Evolutionary conservation across 2,888 invertebrate genomes (phyloP).

Genomic region (Dryobotodes eremita): DNA sequence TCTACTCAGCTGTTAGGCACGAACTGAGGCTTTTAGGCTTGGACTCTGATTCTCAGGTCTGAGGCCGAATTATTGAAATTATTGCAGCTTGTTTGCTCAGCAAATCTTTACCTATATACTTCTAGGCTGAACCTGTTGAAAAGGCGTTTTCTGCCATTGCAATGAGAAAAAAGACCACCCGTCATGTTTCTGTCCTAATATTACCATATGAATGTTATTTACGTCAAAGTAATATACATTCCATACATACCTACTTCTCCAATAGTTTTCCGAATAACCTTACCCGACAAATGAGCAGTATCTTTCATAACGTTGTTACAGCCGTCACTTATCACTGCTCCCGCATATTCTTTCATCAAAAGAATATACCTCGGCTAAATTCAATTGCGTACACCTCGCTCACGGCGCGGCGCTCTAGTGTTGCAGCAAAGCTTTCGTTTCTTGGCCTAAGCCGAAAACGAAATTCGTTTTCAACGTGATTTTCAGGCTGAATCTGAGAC

Average conservation of each 20-base stretch:
- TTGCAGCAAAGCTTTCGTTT: not conserved
- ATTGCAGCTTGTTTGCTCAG: not conserved
- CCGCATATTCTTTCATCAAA: constrained; percentile 48
- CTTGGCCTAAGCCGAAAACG: not conserved
- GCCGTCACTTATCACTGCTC: constrained; percentile 38
- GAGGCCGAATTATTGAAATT: not conserved
- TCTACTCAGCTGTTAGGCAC: not conserved
- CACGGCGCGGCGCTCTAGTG: not conserved
- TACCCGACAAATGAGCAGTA: constrained; percentile 28
- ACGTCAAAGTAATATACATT: constrained; percentile 3
- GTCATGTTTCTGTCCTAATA: constrained; percentile 7
- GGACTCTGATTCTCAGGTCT: not conserved
- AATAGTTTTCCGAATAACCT: constrained; percentile 35
- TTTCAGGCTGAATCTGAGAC: not conserved
- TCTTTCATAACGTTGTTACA: constrained; percentile 39
- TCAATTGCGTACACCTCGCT: constrained; percentile 26
- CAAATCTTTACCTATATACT: not conserved
- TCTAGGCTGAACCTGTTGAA: not conserved
- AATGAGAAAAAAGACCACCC: not conserved
- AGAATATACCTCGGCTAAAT: constrained; percentile 32
- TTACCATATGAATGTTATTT: not conserved
- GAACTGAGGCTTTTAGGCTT: not conserved
- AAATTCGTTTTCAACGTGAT: constrained; percentile 2
- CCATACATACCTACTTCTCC: not conserved
- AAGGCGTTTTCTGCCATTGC: not conserved